phyloP scores from a whole-genome alignment of 1,140 invertebrate genomes.

The Mizuhopecten yessoensis region DNA sequence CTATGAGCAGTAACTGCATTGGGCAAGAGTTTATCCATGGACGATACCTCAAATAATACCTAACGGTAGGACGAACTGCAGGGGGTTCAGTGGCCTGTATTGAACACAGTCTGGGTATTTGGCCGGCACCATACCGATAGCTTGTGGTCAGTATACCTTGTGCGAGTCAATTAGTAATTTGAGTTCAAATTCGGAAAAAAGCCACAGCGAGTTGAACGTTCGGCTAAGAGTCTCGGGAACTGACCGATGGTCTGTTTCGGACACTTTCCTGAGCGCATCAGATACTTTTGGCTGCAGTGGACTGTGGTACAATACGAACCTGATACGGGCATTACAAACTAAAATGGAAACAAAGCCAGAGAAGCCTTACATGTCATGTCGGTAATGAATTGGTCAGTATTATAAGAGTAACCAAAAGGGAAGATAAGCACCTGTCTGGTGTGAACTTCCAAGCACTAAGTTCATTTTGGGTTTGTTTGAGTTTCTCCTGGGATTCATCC shows the following conservation, averaged over 20 bases:
- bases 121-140: neutral
- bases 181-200: conserved; percentile 5
- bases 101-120: neutral
- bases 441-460: conserved; percentile 99
- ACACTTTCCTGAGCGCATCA: conserved; percentile 37
- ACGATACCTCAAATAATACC: neutral
- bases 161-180: neutral
- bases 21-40: neutral
- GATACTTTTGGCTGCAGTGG: conserved; percentile 29
- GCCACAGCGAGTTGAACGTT: neutral
- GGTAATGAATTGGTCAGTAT: conserved; percentile 38
- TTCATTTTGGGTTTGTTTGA: conserved; percentile 99
- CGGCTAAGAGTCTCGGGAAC: conserved; percentile 12
- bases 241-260: conserved; percentile 20
- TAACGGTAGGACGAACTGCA: neutral
- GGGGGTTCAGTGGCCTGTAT: neutral
- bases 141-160: neutral
- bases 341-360: conserved; percentile 11
- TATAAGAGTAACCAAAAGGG: conserved; percentile 26
- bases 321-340: conserved; percentile 26
- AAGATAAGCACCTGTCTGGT: conserved; percentile 92
- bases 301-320: conserved; percentile 26
- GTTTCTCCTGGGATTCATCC: conserved; percentile 92
- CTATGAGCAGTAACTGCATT: neutral
- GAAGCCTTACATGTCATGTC: conserved; percentile 26